Evolutionary conservation across 2,888 invertebrate species (phyloP), one percentile per base, ranked within the genome.

Genomic region (Diarsia dahlii): DNA sequence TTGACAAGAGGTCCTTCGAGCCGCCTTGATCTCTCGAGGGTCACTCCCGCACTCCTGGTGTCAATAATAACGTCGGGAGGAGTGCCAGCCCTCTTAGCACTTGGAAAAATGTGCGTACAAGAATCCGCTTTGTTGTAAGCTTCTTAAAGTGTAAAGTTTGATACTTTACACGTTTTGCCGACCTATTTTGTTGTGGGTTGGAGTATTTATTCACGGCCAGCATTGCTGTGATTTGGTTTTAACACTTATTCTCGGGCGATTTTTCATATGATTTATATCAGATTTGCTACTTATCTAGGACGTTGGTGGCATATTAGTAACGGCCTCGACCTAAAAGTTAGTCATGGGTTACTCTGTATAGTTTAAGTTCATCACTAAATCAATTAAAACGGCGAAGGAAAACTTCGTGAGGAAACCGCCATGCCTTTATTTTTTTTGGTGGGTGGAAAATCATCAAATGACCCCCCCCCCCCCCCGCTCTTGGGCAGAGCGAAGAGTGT

Each of bases 51-150:
- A 87, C 87, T 89, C 87, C 85, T 83, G 80, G 82, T 88, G 90
- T 91, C 92, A 91, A 91, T 91, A 91, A 91, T 90, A 89, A 90
- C 78, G 89, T 87, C 76, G 89, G 75, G 82, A 82, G 84, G 84
- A 75, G 80, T 74, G 79, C 68, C 48, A 75, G 75, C 52, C 81
- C 87, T 80, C 79, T 66, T 60, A 72, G 64, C 52, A 75, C 71
- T 81, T 79, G 74, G 34, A 73, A 88, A 87, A 82, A 82, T 71
- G 73, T 85, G 71, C 74, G 74, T 78, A 78, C 78, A 81, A 88
- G 82, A 84, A 77, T 71, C 75, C 84, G 78, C 88, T 88, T 87
- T 87, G 82, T 86, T 71, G 74, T 80, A 86, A 82, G 66, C 76
- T 71, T 58, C n/a, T 48, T 18, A 72, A 73, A 64, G 50, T 73